A percentile compares a stretch with the other conserved stretches of the same genome.
Conservation (phyloP, 2,797 vertebrate species). For the Tokudaia tokunoshimensis region DNA sequence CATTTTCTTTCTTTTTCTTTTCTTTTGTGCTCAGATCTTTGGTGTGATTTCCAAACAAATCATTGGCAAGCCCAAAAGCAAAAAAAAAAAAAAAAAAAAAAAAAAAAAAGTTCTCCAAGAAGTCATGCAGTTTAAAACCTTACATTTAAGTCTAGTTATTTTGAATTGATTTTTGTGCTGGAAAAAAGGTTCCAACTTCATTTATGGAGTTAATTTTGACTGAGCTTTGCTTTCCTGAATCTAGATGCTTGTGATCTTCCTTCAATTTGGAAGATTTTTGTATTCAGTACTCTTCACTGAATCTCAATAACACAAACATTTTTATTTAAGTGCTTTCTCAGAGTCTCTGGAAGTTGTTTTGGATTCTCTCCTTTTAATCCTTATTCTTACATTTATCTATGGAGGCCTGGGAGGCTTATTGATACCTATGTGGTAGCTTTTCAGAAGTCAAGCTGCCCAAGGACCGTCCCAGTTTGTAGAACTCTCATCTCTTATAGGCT, state of each 20-base stretch:
- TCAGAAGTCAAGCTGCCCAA: background rate
- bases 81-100: too few relatives aligned
- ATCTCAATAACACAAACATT: background rate
- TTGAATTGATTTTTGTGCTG: background rate
- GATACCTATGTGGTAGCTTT: background rate
- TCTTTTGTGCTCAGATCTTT: background rate
- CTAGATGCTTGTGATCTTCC: background rate
- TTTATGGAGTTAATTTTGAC: background rate
- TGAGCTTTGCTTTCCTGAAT: background rate
- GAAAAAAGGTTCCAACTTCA: too few relatives aligned
- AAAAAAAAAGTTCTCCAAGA: background rate
- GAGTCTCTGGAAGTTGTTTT: background rate
- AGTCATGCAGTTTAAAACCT: background rate
- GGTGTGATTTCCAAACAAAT: background rate
- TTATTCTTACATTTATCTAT: background rate
- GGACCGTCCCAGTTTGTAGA: background rate
- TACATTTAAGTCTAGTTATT: background rate
- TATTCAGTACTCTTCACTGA: too few relatives aligned
- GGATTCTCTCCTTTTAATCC: background rate
- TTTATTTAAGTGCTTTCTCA: background rate
- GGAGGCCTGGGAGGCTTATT: background rate
- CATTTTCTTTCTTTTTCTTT: too few relatives aligned
- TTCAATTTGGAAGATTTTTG: background rate
- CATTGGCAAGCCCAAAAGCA: background rate
- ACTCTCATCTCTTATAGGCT: background rate